Evolutionary conservation across 2,888 invertebrate genomes (phyloP), one percentile per base, ranked within the genome.

Genomic region (Lasioglossum leucozonium): DNA sequence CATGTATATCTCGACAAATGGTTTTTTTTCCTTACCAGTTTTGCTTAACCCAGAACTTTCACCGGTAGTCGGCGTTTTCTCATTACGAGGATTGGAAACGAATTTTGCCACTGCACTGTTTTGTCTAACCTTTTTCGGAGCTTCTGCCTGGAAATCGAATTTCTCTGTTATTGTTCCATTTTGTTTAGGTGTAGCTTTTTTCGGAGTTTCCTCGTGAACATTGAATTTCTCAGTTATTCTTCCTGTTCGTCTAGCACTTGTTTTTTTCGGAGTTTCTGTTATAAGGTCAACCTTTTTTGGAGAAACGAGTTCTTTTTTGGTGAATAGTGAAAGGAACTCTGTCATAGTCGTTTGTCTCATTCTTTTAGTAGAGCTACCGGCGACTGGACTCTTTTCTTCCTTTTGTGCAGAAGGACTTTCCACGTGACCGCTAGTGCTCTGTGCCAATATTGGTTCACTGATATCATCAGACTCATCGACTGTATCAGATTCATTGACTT

Each of bases 1-100:
- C 3, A 85, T 72, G 72, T 87, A 82, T 72, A 90, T 81, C 67
- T 76, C 67, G 26, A 89, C 86, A 55, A 91, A 82, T n/a, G 91
- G 89, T 44, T 47, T 58, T 18, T 77, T 47, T 4, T 8, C 11
- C 6, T 0, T 8, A 1, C 30, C 1, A 16, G 40, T 16, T 30
- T 26, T 4, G 37, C 11, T 0, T 18, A 13, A 0, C 0, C 22
- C 0, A 40, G 40, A 40, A 1, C 8, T 37, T 13, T 82, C 4
- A 2, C 4, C 16, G 5, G 11, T 11, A 4, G 13, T 34, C 2
- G n/a, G 1, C 13, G 16, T 10, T 40, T 10, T 30, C 67, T 67
- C 4, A 34, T 40, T 37, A 16, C 65, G 3, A 16, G 26, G 1
- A 26, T 13, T 58, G 26, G 26, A 58, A 58, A 58, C 26, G 13